phyloP scores from a whole-genome alignment of 1,140 invertebrate genomes.

The Drosophila kanapiae region DNA sequence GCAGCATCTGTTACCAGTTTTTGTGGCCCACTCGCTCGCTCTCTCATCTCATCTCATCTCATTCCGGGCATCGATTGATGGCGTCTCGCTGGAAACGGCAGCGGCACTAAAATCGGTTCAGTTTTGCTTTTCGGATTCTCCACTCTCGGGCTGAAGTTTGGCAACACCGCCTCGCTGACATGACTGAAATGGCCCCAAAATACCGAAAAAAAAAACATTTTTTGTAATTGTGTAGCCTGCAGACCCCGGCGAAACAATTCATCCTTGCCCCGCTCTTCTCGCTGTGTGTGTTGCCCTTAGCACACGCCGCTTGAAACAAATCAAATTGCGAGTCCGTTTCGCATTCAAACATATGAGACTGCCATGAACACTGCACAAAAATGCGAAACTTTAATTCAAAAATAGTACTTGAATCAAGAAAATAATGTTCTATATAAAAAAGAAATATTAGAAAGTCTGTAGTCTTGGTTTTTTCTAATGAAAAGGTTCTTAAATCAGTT shows the following conservation, averaged over 20 bases:
- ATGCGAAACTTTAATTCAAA: background rate
- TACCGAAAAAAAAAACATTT: slow-evolving; percentile 28
- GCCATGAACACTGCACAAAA: slow-evolving; percentile 15
- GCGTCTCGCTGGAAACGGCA: slow-evolving; percentile 29
- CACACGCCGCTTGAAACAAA: slow-evolving; percentile 65
- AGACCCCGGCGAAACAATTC: slow-evolving; percentile 11
- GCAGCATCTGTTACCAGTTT: slow-evolving; percentile 79
- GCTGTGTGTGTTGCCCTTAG: slow-evolving; percentile 8
- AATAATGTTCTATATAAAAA: accelerated
- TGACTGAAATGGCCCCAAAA: slow-evolving; percentile 33
- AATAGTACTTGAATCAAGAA: background rate
- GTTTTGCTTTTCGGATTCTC: slow-evolving; percentile 16
- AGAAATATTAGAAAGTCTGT: too few relatives aligned
- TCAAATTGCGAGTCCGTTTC: slow-evolving; percentile 65
- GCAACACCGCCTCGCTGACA: slow-evolving; percentile 54
- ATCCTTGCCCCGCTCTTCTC: slow-evolving; percentile 18
- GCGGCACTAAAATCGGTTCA: slow-evolving; percentile 47
- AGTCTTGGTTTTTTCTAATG: too few relatives aligned
- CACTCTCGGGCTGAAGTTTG: slow-evolving; percentile 64
- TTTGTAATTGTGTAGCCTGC: slow-evolving; percentile 53
- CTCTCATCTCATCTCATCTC: slow-evolving; percentile 26
- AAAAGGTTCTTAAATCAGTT: background rate
- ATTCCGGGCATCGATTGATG: slow-evolving; percentile 60
- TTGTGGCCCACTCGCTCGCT: slow-evolving; percentile 46
- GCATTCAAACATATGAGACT: slow-evolving; percentile 33